phyloP scores from a whole-genome alignment of 2,888 invertebrate species.

The Agonopterix arenella region DNA sequence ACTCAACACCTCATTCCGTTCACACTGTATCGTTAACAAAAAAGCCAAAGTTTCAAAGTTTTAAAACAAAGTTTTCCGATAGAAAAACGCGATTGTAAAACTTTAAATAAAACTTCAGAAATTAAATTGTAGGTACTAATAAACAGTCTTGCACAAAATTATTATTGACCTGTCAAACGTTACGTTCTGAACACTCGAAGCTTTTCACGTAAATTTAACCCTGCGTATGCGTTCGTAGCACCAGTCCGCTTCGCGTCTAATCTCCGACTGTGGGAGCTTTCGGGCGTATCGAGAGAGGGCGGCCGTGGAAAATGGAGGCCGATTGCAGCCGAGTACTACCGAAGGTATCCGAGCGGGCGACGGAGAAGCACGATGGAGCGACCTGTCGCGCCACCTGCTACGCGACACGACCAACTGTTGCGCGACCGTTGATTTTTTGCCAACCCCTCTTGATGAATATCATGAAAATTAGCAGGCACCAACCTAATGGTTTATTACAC shows the following conservation, averaged over 20 bases:
- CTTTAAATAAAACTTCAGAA: slow-evolving; percentile 1
- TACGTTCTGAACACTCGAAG: slow-evolving; percentile 24
- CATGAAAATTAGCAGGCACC: slow-evolving; percentile 57
- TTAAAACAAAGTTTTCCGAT: no score
- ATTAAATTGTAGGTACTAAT: slow-evolving; percentile 15
- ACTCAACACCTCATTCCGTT: slow-evolving; percentile 51
- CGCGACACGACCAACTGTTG: slow-evolving; percentile 70
- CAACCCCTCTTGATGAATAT: slow-evolving; percentile 44
- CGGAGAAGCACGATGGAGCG: slow-evolving; percentile 23
- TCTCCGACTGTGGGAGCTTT: slow-evolving; percentile 70
- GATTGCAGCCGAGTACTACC: slow-evolving; percentile 32
- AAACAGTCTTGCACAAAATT: slow-evolving; percentile 20
- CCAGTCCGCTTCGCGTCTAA: slow-evolving; percentile 50
- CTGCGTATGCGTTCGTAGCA: slow-evolving; percentile 31
- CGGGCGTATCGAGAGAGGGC: slow-evolving; percentile 68
- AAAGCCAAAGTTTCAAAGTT: no score
- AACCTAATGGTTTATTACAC: neutral
- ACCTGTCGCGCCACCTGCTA: slow-evolving; percentile 74
- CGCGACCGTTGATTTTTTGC: slow-evolving; percentile 74
- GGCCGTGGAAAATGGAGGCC: slow-evolving; percentile 54
- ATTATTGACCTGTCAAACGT: slow-evolving; percentile 5
- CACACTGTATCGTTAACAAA: neutral
- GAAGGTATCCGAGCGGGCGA: slow-evolving; percentile 29
- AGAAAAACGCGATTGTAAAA: neutral
- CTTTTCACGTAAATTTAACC: slow-evolving; percentile 23